Evolutionary conservation across 2,888 invertebrate genomes (phyloP).

Genomic region (Scaptomyza reducta): DNA sequence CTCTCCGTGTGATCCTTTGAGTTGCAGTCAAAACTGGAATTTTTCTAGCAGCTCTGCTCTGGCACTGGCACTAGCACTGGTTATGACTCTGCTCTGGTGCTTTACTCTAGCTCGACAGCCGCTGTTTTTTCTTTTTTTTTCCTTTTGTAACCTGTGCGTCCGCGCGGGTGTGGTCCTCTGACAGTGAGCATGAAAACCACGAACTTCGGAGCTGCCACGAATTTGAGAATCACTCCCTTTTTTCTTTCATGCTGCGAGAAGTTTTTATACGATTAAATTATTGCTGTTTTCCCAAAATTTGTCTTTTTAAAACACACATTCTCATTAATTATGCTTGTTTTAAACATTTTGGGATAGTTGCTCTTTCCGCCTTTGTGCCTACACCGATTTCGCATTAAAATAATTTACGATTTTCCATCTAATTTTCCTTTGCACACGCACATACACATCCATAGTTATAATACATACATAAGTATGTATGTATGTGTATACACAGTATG

Average conservation of each 20-base stretch:
- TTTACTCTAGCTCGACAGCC: conserved; percentile 49
- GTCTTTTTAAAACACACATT: conserved; percentile 10
- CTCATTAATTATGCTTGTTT: conserved; percentile 1
- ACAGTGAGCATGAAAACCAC: conserved; percentile 51
- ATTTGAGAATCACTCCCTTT: conserved; percentile 23
- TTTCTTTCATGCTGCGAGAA: conserved; percentile 3
- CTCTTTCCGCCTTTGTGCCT: conserved; percentile 12
- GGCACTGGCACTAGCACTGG: conserved; percentile 6
- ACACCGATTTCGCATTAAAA: conserved; percentile 7
- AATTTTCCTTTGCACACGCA: conserved; percentile 30
- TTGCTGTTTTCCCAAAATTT: conserved; percentile 9
- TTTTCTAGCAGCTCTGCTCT: conserved; percentile 53
- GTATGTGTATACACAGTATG: conserved; percentile 2
- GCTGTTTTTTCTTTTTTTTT: conserved; percentile 45
- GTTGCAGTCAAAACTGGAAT: conserved; percentile 63
- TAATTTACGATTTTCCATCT: conserved; percentile 16
- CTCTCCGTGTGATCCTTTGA: conserved; percentile 68
- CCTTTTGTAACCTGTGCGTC: conserved; percentile 82
- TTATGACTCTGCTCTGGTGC: conserved; percentile 25
- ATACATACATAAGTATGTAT: neutral
- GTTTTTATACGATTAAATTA: conserved; percentile 25
- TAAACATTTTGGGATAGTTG: conserved; percentile 11
- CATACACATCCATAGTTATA: conserved; percentile 2
- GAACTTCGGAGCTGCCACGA: conserved; percentile 27
- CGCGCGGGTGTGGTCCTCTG: conserved; percentile 84